phyloP scores from a whole-genome alignment of 2,797 vertebrate genomes.

The Furcifer pardalis region DNA sequence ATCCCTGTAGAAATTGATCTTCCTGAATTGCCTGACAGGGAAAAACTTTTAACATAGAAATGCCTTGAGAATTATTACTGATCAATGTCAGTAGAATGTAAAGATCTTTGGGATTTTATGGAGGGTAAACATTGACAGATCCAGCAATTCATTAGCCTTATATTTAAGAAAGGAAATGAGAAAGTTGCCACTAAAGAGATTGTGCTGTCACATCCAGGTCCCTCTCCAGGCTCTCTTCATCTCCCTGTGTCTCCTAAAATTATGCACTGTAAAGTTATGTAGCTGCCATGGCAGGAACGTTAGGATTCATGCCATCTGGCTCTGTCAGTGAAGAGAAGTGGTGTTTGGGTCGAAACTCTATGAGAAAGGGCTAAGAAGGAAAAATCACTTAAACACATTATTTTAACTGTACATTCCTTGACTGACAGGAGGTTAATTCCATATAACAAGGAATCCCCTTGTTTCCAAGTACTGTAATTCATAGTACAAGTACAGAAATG shows the following conservation, averaged over 20 bases:
- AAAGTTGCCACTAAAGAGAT: slow-evolving; percentile 28
- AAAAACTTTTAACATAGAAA: background rate
- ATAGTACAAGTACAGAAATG: background rate
- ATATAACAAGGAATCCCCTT: background rate
- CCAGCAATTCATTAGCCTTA: background rate
- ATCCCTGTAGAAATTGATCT: background rate
- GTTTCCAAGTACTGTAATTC: background rate
- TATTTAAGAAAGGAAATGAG: slow-evolving; percentile 19
- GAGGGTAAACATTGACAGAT: slow-evolving; percentile 8
- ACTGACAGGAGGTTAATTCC: background rate
- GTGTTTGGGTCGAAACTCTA: background rate
- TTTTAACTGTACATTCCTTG: background rate
- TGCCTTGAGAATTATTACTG: background rate
- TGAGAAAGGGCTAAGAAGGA: background rate
- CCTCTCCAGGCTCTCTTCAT: background rate
- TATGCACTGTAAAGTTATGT: slow-evolving; percentile 32
- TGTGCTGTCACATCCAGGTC: background rate
- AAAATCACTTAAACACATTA: background rate
- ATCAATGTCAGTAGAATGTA: background rate
- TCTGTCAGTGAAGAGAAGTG: background rate
- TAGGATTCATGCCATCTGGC: slow-evolving; percentile 3
- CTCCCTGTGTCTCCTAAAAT: slow-evolving; percentile 32
- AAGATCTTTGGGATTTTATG: background rate
- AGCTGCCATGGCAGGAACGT: slow-evolving; percentile 21
- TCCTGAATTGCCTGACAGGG: background rate